A percentile compares a stretch with the other conserved stretches of the same genome.
phyloP scores from a whole-genome alignment of 2,888 invertebrate genomes.

The Microctonus hyperodae region DNA sequence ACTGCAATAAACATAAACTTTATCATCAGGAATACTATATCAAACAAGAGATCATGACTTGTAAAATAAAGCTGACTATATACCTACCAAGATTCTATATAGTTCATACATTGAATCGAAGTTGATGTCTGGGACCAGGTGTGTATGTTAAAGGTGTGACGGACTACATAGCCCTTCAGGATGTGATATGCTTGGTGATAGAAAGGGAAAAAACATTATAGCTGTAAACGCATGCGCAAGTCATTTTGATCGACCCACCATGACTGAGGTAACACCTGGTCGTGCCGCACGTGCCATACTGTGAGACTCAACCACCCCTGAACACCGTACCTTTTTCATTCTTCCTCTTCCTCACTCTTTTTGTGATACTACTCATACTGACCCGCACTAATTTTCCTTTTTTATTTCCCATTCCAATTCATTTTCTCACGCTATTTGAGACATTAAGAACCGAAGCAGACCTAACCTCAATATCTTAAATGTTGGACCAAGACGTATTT shows the following conservation, averaged over 20 bases:
- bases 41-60: neutral
- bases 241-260: constrained; percentile 49
- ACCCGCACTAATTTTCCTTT: constrained; percentile 33
- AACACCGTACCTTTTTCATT: constrained; percentile 33
- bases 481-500: no score
- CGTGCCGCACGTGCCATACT: constrained; percentile 54
- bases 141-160: neutral
- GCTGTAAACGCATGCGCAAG: constrained; percentile 48
- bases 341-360: no score
- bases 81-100: neutral
- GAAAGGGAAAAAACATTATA: neutral
- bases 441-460: no score
- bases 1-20: neutral
- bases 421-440: neutral
- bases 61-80: neutral
- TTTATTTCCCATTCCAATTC: constrained; percentile 18
- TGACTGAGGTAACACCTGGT: constrained; percentile 45
- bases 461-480: no score
- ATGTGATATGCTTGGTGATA: neutral
- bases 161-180: neutral
- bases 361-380: constrained; percentile 29
- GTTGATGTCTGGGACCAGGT: neutral
- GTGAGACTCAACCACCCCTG: constrained; percentile 53
- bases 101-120: neutral
- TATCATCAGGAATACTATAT: neutral